Percentiles rank a stretch among this genome's conserved stretches.
These are phyloP conservation scores for Oophaga pumilio DNA, from an alignment of 2,113 vertebrate genomes.

Conservation along the genomic window DNA sequence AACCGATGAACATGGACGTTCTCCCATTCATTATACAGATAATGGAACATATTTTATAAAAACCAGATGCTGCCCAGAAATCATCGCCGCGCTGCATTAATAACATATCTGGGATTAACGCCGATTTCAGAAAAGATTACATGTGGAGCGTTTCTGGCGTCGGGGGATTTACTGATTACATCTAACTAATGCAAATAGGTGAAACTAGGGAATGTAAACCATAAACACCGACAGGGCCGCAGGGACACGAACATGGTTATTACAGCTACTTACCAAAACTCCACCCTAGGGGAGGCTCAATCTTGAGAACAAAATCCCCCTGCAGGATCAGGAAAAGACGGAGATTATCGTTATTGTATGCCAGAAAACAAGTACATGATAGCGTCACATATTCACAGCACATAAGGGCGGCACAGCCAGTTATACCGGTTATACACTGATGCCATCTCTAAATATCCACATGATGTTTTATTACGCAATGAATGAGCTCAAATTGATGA, in stretches of 20 bases:
- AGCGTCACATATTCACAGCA: not conserved
- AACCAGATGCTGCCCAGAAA: not conserved
- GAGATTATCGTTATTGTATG: not conserved
- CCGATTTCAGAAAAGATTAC: not conserved
- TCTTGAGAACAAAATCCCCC: slow-evolving; percentile 98
- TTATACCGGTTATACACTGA: not conserved
- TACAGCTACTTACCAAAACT: slow-evolving; percentile 88
- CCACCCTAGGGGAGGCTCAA: slow-evolving; percentile 96
- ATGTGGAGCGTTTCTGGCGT: not conserved
- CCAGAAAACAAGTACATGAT: not conserved
- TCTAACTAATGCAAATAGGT: slow-evolving; percentile 50
- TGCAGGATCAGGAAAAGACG: slow-evolving; percentile 62
- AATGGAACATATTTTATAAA: not conserved
- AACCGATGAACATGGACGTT: not conserved
- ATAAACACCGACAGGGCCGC: slow-evolving; percentile 29
- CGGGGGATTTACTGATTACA: slow-evolving; percentile 41
- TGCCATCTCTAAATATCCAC: too few relatives aligned
- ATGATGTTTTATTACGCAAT: too few relatives aligned
- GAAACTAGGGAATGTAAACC: slow-evolving; percentile 27
- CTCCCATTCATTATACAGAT: not conserved
- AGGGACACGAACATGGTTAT: not conserved
- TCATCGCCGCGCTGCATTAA: not conserved
- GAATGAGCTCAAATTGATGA: not conserved
- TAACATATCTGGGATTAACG: not conserved
- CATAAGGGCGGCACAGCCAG: not conserved